Evolutionary conservation across 2,888 invertebrate species (phyloP).

Genomic region (Deilephila porcellus): DNA sequence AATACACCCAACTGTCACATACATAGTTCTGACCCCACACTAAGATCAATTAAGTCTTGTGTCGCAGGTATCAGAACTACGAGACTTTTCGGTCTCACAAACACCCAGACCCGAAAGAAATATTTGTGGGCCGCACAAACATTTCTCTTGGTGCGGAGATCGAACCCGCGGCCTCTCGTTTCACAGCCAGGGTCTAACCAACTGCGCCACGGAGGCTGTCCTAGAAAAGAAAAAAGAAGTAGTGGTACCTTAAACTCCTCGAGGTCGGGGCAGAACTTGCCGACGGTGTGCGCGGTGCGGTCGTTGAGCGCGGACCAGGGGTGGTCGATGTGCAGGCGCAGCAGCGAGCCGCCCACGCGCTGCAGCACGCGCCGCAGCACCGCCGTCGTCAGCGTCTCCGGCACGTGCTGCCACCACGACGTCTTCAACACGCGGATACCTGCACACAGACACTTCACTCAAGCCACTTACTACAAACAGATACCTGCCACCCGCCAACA

Average conservation of each 20-base stretch:
- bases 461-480: neutral
- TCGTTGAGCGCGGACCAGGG: slow-evolving; percentile 76
- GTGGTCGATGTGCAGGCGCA: slow-evolving; percentile 80
- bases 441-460: slow-evolving; percentile 36
- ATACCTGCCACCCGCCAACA: too few species aligned
- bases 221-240: neutral
- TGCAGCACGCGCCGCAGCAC: slow-evolving; percentile 80
- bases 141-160: too few species aligned
- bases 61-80: too few species aligned
- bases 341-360: slow-evolving; percentile 76
- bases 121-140: too few species aligned
- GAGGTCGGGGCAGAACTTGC: slow-evolving; percentile 84
- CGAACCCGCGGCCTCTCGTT: too few species aligned
- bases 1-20: too few species aligned
- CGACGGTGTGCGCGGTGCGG: slow-evolving; percentile 82
- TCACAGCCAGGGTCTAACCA: too few species aligned
- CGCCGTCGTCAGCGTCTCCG: slow-evolving; percentile 71
- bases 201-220: too few species aligned
- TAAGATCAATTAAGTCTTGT: too few species aligned
- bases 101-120: too few species aligned
- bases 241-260: slow-evolving; percentile 77
- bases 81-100: too few species aligned
- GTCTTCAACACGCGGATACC: slow-evolving; percentile 74
- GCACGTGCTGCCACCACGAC: slow-evolving; percentile 70
- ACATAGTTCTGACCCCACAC: too few species aligned